Conservation (phyloP, 37 sponge, comb jelly and placozoan genomes). For the Halisarca cf. caerulea region DNA sequence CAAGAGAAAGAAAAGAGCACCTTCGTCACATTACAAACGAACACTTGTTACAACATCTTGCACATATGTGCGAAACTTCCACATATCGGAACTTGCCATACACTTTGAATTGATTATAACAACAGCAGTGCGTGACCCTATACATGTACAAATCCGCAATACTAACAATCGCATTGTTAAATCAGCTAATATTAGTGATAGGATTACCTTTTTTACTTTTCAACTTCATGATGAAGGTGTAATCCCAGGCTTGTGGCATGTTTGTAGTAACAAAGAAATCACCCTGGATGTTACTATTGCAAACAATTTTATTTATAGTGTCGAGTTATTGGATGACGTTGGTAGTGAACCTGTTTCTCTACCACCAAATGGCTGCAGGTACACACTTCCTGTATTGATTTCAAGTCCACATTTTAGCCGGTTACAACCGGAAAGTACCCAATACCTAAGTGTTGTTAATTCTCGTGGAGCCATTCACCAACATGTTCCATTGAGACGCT, state of each 20-base stretch:
- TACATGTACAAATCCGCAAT: neutral
- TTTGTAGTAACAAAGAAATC: neutral
- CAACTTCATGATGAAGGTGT: neutral
- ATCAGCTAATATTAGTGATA: neutral
- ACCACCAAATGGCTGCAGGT: slow-evolving; percentile 1
- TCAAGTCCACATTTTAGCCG: neutral
- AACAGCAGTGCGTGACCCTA: neutral
- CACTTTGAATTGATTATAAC: neutral
- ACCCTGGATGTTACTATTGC: neutral
- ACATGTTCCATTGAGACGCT: too few relatives aligned
- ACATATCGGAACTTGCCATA: neutral
- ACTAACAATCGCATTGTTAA: neutral
- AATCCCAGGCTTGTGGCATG: neutral
- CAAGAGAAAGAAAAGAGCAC: neutral
- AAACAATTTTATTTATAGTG: neutral
- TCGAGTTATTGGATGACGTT: neutral
- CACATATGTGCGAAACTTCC: neutral
- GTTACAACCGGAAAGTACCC: neutral
- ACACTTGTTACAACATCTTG: neutral
- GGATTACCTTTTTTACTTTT: neutral
- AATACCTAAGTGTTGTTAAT: neutral
- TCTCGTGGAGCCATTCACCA: neutral
- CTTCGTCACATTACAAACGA: too few relatives aligned
- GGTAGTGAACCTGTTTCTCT: slow-evolving; percentile 3
- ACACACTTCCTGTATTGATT: neutral